A percentile compares a stretch with the other conserved stretches of the same genome.
Conservation (phyloP, 2,888 invertebrate genomes). For the Melolontha melolontha region DNA sequence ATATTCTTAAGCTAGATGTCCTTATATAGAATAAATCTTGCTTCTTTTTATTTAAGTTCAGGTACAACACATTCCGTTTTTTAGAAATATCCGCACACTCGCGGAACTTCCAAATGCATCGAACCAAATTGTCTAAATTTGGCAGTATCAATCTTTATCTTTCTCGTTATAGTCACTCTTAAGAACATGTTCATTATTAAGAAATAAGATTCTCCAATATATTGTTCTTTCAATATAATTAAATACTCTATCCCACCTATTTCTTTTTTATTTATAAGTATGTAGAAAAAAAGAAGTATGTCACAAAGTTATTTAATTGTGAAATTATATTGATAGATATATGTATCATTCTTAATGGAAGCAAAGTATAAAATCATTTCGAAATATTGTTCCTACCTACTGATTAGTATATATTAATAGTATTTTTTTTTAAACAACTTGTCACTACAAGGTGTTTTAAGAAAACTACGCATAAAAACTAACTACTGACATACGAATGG, state of each 20-base stretch:
- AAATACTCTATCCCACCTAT: conserved; percentile 9
- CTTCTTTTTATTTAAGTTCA: conserved; percentile 43
- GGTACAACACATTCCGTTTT: conserved; percentile 42
- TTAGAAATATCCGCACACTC: conserved; percentile 12
- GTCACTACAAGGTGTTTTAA: too few species aligned
- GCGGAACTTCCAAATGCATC: conserved; percentile 38
- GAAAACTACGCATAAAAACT: too few species aligned
- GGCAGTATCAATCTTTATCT: conserved; percentile 37
- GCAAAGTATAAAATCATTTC: too few species aligned
- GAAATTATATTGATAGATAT: too few species aligned
- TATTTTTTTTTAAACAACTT: too few species aligned
- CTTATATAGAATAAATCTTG: conserved; percentile 40
- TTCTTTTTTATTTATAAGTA: too few species aligned
- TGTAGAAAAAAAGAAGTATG: too few species aligned
- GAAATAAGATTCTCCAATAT: neutral
- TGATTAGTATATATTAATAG: too few species aligned
- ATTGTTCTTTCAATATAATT: conserved; percentile 20
- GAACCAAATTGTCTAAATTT: conserved; percentile 43
- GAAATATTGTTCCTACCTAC: too few species aligned
- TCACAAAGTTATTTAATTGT: too few species aligned
- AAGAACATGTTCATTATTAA: neutral
- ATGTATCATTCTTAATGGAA: too few species aligned
- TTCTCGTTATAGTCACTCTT: neutral
- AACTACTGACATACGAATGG: too few species aligned
- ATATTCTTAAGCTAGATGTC: conserved; percentile 27